phyloP scores from a whole-genome alignment of 1,140 invertebrate genomes.

The Drosophila pseudoananassae region DNA sequence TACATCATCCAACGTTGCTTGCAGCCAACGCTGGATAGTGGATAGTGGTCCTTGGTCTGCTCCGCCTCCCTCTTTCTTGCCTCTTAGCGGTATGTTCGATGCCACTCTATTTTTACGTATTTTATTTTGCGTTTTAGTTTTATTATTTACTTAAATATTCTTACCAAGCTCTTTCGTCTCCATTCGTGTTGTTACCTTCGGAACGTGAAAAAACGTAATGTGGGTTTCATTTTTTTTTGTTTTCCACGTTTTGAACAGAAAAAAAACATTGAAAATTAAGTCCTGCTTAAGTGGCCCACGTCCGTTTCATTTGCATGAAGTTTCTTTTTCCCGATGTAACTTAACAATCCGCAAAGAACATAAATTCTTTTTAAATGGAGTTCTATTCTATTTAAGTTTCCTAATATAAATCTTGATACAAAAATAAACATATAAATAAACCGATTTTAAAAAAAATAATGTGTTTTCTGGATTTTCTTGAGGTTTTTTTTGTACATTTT shows the following conservation, averaged over 20 bases:
- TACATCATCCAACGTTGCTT: conserved; percentile 69
- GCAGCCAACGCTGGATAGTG: conserved; percentile 70
- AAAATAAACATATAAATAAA: not conserved
- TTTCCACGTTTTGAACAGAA: conserved; percentile 46
- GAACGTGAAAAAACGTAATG: not conserved
- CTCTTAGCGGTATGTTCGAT: conserved; percentile 66
- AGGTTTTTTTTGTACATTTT: too few relatives aligned
- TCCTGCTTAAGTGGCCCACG: conserved; percentile 11
- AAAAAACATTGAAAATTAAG: conserved; percentile 6
- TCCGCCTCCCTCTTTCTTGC: conserved; percentile 56
- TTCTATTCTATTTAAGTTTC: not conserved
- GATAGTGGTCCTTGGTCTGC: conserved; percentile 52
- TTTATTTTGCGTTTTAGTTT: conserved; percentile 53
- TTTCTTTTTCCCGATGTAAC: conserved; percentile 24
- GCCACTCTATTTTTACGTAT: conserved; percentile 31
- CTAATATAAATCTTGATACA: not conserved
- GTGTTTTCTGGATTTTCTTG: too few relatives aligned
- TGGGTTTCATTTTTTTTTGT: conserved; percentile 18
- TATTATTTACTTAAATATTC: conserved; percentile 37
- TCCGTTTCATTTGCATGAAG: conserved; percentile 40
- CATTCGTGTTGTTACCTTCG: conserved; percentile 26
- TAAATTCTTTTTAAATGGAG: conserved; percentile 12
- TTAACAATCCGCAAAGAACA: conserved; percentile 25
- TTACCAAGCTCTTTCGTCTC: conserved; percentile 40
- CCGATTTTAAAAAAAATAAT: too few relatives aligned